phyloP scores from a whole-genome alignment of 2,888 invertebrate genomes.

The Cephus spinipes region DNA sequence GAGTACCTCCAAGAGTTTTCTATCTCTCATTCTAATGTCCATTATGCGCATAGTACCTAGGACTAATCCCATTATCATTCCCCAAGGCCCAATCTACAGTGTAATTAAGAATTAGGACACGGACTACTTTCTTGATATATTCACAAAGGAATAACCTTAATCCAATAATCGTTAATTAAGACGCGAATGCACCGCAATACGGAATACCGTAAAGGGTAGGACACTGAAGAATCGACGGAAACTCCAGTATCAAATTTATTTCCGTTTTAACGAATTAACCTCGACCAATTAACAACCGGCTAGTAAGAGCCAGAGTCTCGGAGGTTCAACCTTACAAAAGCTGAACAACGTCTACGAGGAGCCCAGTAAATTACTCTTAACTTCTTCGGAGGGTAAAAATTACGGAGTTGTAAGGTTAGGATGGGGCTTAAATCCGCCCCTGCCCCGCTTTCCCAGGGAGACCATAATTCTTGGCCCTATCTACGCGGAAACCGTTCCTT shows the following conservation, averaged over 20 bases:
- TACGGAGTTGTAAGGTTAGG: conserved; percentile 60
- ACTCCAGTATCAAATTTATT: conserved; percentile 2
- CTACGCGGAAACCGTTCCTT: conserved; percentile 58
- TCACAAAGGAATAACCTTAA: not conserved
- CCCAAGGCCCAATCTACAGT: conserved; percentile 10
- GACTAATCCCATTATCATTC: conserved; percentile 18
- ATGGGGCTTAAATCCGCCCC: conserved; percentile 51
- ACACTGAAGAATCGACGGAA: conserved; percentile 8
- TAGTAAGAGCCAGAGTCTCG: not conserved
- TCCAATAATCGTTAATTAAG: conserved; percentile 7
- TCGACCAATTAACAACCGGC: not conserved
- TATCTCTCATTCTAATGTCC: not conserved
- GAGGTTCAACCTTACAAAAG: conserved; percentile 1
- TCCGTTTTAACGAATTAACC: not conserved
- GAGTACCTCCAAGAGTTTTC: not conserved
- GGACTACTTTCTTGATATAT: not conserved
- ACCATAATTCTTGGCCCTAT: conserved; percentile 62
- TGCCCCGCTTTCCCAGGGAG: conserved; percentile 34
- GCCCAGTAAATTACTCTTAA: conserved; percentile 65
- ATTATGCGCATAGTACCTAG: conserved; percentile 15
- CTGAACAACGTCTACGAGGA: conserved; percentile 52
- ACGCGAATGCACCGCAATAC: conserved; percentile 2
- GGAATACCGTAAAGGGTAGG: not conserved
- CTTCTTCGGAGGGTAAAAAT: conserved; percentile 63
- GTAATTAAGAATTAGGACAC: not conserved